phyloP scores from a whole-genome alignment of 2,113 vertebrate species.

The Campylomormyrus numenius region DNA sequence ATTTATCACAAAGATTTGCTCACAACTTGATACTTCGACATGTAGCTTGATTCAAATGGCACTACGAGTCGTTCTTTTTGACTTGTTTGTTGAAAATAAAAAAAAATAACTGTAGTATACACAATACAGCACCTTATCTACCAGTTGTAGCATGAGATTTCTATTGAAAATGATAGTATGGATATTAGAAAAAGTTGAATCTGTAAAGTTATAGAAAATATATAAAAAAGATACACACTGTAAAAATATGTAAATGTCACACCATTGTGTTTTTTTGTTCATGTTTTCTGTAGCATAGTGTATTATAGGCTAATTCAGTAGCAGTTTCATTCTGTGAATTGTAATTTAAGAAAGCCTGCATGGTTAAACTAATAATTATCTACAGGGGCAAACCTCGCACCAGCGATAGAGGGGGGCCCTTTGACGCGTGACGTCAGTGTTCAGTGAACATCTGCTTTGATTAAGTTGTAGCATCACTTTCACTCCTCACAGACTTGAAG shows the following conservation, averaged over 20 bases:
- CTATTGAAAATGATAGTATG: slow-evolving; percentile 27
- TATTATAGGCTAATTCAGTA: slow-evolving; percentile 66
- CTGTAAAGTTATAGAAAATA: slow-evolving; percentile 57
- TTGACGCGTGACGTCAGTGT: slow-evolving; percentile 45
- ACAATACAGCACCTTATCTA: slow-evolving; percentile 61
- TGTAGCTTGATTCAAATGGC: slow-evolving; percentile 6
- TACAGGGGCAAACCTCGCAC: slow-evolving; percentile 46
- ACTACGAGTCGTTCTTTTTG: slow-evolving; percentile 19
- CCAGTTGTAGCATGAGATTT: slow-evolving; percentile 58
- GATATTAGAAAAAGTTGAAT: slow-evolving; percentile 44
- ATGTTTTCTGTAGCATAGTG: slow-evolving; percentile 70
- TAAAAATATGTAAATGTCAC: slow-evolving; percentile 74
- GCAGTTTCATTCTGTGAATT: slow-evolving; percentile 78
- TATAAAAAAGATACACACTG: slow-evolving; percentile 60
- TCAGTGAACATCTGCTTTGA: slow-evolving; percentile 50
- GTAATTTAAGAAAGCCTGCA: slow-evolving; percentile 72
- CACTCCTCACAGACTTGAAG: slow-evolving; percentile 59
- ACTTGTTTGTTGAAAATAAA: background rate
- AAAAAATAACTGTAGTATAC: slow-evolving; percentile 28
- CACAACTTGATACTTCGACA: slow-evolving; percentile 3
- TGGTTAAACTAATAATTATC: slow-evolving; percentile 51
- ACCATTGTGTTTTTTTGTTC: slow-evolving; percentile 37
- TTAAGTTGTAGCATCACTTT: slow-evolving; percentile 27
- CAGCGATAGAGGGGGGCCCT: slow-evolving; percentile 48
- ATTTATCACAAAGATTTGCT: slow-evolving; percentile 15